Evolutionary conservation across 2,797 vertebrate species (phyloP).

Genomic region (Poeciliopsis turneri): DNA sequence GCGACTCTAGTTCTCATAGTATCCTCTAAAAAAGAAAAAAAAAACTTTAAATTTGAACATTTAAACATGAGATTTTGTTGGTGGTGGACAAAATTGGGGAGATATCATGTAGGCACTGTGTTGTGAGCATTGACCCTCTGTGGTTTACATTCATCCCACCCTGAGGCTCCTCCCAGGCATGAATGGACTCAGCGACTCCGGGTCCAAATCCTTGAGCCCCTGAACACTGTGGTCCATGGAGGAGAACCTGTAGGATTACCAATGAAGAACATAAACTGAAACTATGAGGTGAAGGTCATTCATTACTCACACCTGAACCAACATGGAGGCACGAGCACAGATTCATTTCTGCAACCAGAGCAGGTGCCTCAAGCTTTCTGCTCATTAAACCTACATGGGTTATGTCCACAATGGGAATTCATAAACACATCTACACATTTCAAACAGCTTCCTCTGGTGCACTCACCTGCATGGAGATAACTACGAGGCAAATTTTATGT

Average conservation of each 20-base stretch:
- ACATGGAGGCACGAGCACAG: slow-evolving; percentile 3
- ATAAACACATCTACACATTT: background rate
- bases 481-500: background rate
- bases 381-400: slow-evolving; percentile 18
- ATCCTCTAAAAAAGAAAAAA: background rate
- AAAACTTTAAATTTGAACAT: background rate
- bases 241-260: slow-evolving; percentile 50
- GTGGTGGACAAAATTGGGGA: background rate
- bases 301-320: slow-evolving; percentile 16
- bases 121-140: background rate
- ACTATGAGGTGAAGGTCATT: slow-evolving; percentile 44
- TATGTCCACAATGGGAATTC: background rate
- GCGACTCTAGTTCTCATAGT: background rate
- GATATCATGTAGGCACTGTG: background rate
- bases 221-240: background rate
- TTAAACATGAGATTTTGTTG: background rate
- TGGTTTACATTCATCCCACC: background rate
- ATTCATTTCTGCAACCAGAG: slow-evolving; percentile 8
- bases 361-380: background rate
- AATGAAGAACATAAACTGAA: slow-evolving; percentile 32
- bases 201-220: background rate
- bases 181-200: background rate
- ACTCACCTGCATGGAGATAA: background rate
- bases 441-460: background rate
- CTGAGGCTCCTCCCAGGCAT: background rate